A percentile compares a stretch with the other conserved stretches of the same genome.
Evolutionary conservation across 2,888 invertebrate genomes (phyloP).

Genomic region (Drosophila sordidapex): DNA sequence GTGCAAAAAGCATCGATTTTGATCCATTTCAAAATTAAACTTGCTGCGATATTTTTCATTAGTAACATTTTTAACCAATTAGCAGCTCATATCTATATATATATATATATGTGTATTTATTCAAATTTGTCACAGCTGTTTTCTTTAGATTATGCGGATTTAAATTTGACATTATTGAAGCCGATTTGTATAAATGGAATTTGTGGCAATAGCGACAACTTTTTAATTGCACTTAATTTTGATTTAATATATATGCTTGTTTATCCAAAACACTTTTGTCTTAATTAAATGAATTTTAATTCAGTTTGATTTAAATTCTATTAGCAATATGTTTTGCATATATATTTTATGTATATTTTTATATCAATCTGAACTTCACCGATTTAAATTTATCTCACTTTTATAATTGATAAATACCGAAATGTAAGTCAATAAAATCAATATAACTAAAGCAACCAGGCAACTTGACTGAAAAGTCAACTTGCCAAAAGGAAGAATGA

Average conservation of each 20-base stretch:
- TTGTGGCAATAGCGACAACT: constrained; percentile 37
- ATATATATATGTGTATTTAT: not conserved
- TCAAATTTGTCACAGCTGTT: constrained; percentile 54
- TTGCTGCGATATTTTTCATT: constrained; percentile 50
- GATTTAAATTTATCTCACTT: not conserved
- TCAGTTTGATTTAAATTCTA: not conserved
- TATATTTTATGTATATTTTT: not conserved
- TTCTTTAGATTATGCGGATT: constrained; percentile 45
- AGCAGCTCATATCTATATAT: not conserved
- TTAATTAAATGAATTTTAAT: not conserved
- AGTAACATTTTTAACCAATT: constrained; percentile 34
- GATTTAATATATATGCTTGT: not conserved
- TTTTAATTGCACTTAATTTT: constrained; percentile 56
- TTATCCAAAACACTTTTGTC: not conserved
- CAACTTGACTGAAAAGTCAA: not conserved
- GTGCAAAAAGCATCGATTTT: constrained; percentile 57
- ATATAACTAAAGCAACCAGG: not conserved
- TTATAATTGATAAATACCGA: not conserved
- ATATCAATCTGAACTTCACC: not conserved
- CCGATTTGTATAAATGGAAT: constrained; percentile 50
- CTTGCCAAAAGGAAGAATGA: not conserved
- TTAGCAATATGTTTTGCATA: not conserved
- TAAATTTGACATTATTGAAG: constrained; percentile 46
- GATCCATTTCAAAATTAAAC: constrained; percentile 57
- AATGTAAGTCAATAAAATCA: not conserved